Conservation (phyloP, 2,113 vertebrate species). For the Cacatua alba region DNA sequence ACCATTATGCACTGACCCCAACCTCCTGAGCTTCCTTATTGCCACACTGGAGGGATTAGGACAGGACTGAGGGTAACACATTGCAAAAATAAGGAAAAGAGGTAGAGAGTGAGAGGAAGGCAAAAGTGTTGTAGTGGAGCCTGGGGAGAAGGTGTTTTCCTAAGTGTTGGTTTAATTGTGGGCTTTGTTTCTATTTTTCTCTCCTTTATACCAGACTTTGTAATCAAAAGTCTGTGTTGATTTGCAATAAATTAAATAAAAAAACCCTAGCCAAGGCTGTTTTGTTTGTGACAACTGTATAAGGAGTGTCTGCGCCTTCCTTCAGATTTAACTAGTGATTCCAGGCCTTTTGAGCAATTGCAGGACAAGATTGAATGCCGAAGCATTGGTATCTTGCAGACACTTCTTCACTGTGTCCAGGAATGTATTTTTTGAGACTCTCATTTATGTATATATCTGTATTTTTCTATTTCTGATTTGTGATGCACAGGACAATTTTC, state of each 20-base stretch:
- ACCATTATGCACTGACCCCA: background rate
- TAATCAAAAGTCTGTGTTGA: background rate
- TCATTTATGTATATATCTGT: no score
- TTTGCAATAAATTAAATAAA: background rate
- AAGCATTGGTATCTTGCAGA: background rate
- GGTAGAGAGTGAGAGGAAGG: background rate
- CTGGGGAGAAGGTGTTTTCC: background rate
- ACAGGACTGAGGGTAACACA: background rate
- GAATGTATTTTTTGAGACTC: background rate
- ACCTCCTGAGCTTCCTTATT: background rate
- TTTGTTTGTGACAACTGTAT: background rate
- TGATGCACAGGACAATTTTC: background rate
- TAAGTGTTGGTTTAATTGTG: background rate
- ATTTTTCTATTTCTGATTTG: background rate
- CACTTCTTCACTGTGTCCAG: background rate
- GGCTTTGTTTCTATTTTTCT: background rate
- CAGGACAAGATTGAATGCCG: background rate
- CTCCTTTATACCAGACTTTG: background rate
- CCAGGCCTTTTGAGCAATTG: background rate
- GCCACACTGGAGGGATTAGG: background rate
- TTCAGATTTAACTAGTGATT: background rate
- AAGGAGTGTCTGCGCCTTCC: background rate
- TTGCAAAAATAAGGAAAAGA: background rate
- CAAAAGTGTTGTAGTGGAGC: background rate
- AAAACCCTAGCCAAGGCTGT: background rate